Evolutionary conservation across 2,797 vertebrate species (phyloP), one percentile per base, ranked within the genome.

Genomic region (Basileuterus tristriatus): DNA sequence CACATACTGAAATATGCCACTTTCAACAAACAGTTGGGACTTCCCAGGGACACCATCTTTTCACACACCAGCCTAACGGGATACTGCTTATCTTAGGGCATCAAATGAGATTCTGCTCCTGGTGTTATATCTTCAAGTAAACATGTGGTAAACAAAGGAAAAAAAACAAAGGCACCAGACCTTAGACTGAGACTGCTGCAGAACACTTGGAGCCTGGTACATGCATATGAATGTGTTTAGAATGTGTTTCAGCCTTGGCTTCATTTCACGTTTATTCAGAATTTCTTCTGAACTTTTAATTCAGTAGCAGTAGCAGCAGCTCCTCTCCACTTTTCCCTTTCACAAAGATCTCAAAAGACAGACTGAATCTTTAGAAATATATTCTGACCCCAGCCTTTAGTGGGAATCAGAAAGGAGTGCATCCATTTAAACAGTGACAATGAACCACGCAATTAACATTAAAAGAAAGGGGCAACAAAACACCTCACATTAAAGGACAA

Each of bases 341-440:
- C 83, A 89, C 50, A 90, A 90, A 81, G 65, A 92, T 93, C 83
- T 97, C 53, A 95, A 96, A 96, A 93, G 50, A 84, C 62, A 84
- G 76, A 69, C 21, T 8, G 5, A 78, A 62, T 94, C 74, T 95
- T 95, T 79, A 95, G 78, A 96, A 96, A 87, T 71, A 46, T 60
- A 68, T 88, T 92, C 64, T 93, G 87, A 96, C 89, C 93, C 68
- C n/a, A 84, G 81, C 37, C 53, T 92, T 80, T 71, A 91, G 44
- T 1, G 8, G 43, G 85, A 96, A 97, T 91, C 27, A 68, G 64
- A 95, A 96, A 96, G 29, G 44, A 71, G 36, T 83, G 52, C 29
- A 87, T 95, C 78, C 83, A 96, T 96, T 97, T 97, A 94, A 96
- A 94, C 39, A 87, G 30, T 80, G 87, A 96, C 94, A 97, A 95